Percentiles rank a stretch among this genome's conserved stretches.
Evolutionary conservation across 2,888 invertebrate genomes (phyloP).

Genomic region (Amphipoea oculea): DNA sequence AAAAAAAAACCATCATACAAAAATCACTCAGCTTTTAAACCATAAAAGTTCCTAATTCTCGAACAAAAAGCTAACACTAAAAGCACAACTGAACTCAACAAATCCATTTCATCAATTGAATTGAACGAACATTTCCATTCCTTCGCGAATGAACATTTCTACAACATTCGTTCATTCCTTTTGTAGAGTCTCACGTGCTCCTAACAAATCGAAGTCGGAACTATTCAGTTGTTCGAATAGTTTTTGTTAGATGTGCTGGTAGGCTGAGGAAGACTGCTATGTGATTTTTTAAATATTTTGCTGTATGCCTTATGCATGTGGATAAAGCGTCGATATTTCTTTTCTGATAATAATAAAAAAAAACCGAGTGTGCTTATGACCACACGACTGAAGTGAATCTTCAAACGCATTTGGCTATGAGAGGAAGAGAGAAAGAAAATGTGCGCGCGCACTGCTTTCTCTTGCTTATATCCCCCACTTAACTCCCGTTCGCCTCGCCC

Average conservation of each 20-base stretch:
- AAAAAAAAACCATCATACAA: neutral
- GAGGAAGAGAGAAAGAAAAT: too few species aligned
- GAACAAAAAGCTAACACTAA: slow-evolving; percentile 32
- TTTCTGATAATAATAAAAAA: neutral
- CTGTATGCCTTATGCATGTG: neutral
- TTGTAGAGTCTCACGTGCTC: slow-evolving; percentile 46
- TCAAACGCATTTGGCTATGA: too few species aligned
- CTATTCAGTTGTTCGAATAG: slow-evolving; percentile 43
- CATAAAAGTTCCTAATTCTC: neutral
- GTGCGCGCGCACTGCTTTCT: too few species aligned
- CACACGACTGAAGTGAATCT: too few species aligned
- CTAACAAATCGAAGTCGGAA: slow-evolving; percentile 42
- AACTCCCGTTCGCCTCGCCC: too few species aligned
- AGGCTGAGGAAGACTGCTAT: slow-evolving; percentile 4
- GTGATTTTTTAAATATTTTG: neutral
- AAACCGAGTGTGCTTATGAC: too few species aligned
- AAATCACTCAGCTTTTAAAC: neutral
- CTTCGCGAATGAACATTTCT: slow-evolving; percentile 56
- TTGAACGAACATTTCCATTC: slow-evolving; percentile 59
- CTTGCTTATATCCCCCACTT: too few species aligned
- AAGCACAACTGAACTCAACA: slow-evolving; percentile 46
- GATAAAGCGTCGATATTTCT: too few species aligned
- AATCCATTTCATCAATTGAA: slow-evolving; percentile 54
- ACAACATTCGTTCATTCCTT: slow-evolving; percentile 55
- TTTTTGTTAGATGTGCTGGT: slow-evolving; percentile 27